These are phyloP conservation scores for Eupelmus urozonus DNA, from an alignment of 2,888 invertebrate species.

Conservation along the genomic window DNA sequence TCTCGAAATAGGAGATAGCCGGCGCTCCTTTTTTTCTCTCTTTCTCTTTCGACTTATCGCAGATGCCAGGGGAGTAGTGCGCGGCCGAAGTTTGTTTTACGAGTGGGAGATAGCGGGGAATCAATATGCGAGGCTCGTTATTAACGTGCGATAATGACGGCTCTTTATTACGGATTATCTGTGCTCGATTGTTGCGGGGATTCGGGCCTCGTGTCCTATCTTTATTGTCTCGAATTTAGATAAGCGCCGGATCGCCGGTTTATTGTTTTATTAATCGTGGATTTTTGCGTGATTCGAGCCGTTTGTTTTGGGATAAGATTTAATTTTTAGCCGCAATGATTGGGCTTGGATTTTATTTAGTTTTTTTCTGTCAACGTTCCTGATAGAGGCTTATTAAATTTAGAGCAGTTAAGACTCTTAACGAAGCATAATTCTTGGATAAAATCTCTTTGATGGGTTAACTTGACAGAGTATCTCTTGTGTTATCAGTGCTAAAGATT, in stretches of 20 bases:
- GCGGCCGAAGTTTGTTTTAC: constrained; percentile 14
- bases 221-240: constrained; percentile 10
- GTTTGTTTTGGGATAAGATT: no score
- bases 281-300: no score
- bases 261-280: constrained; percentile 17
- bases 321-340: no score
- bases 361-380: no score
- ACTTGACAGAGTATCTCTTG: neutral
- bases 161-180: no score
- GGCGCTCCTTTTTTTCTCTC: neutral
- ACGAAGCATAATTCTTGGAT: neutral
- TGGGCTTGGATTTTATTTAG: neutral
- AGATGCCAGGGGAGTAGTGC: no score
- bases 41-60: neutral
- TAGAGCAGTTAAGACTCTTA: constrained; percentile 2
- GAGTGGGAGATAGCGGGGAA: neutral
- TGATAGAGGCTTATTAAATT: no score
- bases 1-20: neutral
- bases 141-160: neutral
- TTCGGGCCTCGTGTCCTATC: neutral
- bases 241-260: constrained; percentile 8
- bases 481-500: neutral
- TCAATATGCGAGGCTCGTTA: constrained; percentile 24
- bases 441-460: constrained; percentile 1
- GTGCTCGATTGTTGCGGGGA: no score